Base-by-base conservation (phyloP, 92 coral and sea anemone genomes). In the Bergia sp. region DNA sequence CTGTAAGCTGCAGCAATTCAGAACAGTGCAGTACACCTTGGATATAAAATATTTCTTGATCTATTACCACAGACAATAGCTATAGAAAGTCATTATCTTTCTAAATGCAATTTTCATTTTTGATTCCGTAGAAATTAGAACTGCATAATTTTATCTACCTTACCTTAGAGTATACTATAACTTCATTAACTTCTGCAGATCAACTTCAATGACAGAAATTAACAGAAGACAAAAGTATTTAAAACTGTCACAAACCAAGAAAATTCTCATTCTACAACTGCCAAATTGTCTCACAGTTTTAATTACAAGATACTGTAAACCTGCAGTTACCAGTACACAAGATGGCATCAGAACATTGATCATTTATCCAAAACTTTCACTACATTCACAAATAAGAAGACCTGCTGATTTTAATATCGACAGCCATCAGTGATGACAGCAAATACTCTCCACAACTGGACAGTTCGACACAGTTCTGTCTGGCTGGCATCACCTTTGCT, bases 11-110 rank as follows among this genome's bases (percentile, higher is more conserved):
- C 53, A 15, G 29, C 4, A 39, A 21, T 76, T 39, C 53, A 76
- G 11, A 38, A 76, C 50, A 18, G 41, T 76, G 36, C 23, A 39
- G 11, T 76, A 44, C 79, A 74, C 12, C 79, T 74, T 74, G 9
- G 79, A 42, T 74, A 38, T 20, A 42, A 74, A 74, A 74, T 74
- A 39, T 74, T 13, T 75, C 79, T 75, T 41, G 36, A 75, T 20
- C 45, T 41, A 8, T 23, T 61, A 61, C 3, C 69, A 61, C 67
- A 16, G 1, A 61, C 58, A 53, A 53, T 53, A 18, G 23, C 20
- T 42, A 39, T n/a, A 38, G 29, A 39, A 0, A 41, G 7, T 76
- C 50, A 76, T 18, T 42, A 76, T 20, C n/a, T 1, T 76, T 20
- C 45, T 76, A 16, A 37, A 20, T 42, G 41, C 45, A 41, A 15